phyloP scores from a whole-genome alignment of 2,888 invertebrate species.

The Tetragonula carbonaria region DNA sequence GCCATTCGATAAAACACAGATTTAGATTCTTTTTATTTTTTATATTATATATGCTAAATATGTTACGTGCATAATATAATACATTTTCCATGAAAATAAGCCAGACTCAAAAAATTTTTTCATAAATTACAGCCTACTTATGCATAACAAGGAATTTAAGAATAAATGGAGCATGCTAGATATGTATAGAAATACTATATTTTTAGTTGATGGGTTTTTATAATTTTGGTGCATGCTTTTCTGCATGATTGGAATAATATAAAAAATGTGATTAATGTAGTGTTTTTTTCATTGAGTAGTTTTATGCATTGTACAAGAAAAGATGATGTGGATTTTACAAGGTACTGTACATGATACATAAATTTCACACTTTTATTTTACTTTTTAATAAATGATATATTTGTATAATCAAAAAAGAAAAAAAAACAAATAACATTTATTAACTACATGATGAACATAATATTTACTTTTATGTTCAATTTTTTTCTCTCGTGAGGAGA shows the following conservation, averaged over 20 bases:
- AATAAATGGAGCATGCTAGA: slow-evolving; percentile 52
- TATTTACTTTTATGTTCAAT: background rate
- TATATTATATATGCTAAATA: slow-evolving; percentile 37
- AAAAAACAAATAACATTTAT: background rate
- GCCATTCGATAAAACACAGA: slow-evolving; percentile 25
- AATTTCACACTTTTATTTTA: background rate
- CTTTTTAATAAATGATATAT: background rate
- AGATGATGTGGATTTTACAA: slow-evolving; percentile 24
- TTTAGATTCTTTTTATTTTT: slow-evolving; percentile 33
- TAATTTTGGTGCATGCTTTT: slow-evolving; percentile 56
- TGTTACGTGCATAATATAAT: slow-evolving; percentile 65
- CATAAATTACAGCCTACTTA: slow-evolving; percentile 35
- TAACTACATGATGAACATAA: background rate
- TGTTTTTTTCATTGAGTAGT: slow-evolving; percentile 21
- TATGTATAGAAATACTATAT: slow-evolving; percentile 30
- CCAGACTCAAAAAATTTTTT: slow-evolving; percentile 64
- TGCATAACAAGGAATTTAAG: slow-evolving; percentile 28
- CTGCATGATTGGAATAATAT: slow-evolving; percentile 53
- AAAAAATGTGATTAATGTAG: slow-evolving; percentile 37
- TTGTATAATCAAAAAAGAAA: background rate
- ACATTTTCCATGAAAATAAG: slow-evolving; percentile 82
- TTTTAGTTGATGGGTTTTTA: slow-evolving; percentile 43
- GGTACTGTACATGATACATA: slow-evolving; percentile 24
- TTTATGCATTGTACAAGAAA: slow-evolving; percentile 20
- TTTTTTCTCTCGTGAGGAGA: background rate